Percentiles rank a stretch among this genome's conserved stretches.
Conservation (phyloP, 2,113 vertebrate species). For the Entelurus aequoreus region DNA sequence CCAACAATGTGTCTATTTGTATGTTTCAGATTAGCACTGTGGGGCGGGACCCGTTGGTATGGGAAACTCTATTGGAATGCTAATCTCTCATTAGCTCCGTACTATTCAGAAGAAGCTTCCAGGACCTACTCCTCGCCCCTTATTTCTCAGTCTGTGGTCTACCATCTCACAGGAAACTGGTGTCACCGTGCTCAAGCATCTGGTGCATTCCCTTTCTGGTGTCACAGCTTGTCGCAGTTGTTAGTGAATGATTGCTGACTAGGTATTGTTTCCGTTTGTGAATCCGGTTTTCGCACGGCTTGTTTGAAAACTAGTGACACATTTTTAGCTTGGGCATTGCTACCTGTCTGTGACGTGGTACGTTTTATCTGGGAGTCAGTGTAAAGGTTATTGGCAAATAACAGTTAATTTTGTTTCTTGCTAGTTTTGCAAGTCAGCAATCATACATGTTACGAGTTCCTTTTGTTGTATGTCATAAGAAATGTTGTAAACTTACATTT, state of each 20-base stretch:
- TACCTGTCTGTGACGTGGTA: no score
- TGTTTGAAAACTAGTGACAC: slow-evolving; percentile 16
- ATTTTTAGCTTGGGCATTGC: slow-evolving; percentile 10
- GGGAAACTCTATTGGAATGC: slow-evolving; percentile 59
- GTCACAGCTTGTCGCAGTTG: slow-evolving; percentile 12
- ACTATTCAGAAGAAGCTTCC: slow-evolving; percentile 40
- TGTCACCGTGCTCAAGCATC: slow-evolving; percentile 24
- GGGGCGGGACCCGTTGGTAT: slow-evolving; percentile 49
- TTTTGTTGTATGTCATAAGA: no score
- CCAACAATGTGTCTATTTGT: slow-evolving; percentile 24
- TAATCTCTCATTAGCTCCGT: slow-evolving; percentile 52
- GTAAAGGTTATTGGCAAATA: no score
- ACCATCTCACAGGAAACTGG: slow-evolving; percentile 30
- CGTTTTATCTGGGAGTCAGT: no score
- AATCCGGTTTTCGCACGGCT: slow-evolving; percentile 12
- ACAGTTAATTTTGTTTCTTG: no score
- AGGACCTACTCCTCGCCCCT: slow-evolving; percentile 1
- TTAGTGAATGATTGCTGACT: slow-evolving; percentile 15
- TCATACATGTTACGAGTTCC: no score
- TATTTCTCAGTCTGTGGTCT: slow-evolving; percentile 23
- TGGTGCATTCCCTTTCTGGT: slow-evolving; percentile 19
- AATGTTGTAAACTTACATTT: no score
- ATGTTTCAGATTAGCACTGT: slow-evolving; percentile 42
- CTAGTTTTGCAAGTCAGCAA: no score
- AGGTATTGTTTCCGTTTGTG: background rate